Evolutionary conservation across 2,113 vertebrate species (phyloP).

Genomic region (Tragelaphus scriptus): DNA sequence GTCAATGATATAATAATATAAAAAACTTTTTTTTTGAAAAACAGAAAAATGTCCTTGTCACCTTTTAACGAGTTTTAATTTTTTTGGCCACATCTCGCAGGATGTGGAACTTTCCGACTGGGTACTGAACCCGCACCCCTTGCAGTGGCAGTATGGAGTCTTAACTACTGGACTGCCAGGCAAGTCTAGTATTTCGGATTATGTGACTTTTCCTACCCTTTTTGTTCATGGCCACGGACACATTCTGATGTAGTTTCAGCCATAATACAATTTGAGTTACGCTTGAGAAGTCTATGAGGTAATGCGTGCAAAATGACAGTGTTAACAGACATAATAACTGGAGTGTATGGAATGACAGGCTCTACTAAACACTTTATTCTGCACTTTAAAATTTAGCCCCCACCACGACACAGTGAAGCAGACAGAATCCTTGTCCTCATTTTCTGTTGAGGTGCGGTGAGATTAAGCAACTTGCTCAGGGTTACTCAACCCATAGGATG

Average conservation of each 20-base stretch:
- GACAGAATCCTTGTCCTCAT: neutral
- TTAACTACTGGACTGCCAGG: neutral
- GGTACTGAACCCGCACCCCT: neutral
- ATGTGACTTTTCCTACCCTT: neutral
- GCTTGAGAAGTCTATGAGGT: neutral
- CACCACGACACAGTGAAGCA: accelerated
- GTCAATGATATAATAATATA: neutral
- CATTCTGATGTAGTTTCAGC: neutral
- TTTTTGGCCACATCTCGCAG: neutral
- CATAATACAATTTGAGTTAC: neutral
- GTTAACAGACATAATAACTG: neutral
- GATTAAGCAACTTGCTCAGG: neutral
- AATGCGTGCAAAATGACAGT: neutral
- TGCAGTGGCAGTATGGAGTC: neutral
- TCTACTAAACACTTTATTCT: neutral
- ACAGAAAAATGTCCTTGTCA: neutral
- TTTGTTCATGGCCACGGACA: neutral
- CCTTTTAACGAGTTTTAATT: neutral
- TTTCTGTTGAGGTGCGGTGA: neutral
- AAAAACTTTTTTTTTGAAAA: neutral
- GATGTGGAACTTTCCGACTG: neutral
- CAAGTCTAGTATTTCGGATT: neutral
- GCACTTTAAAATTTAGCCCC: neutral
- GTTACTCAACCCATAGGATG: neutral
- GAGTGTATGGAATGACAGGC: neutral